A percentile compares a stretch with the other conserved stretches of the same genome.
Conservation (phyloP, 2,113 vertebrate genomes). For the Notarius quadriscutis region DNA sequence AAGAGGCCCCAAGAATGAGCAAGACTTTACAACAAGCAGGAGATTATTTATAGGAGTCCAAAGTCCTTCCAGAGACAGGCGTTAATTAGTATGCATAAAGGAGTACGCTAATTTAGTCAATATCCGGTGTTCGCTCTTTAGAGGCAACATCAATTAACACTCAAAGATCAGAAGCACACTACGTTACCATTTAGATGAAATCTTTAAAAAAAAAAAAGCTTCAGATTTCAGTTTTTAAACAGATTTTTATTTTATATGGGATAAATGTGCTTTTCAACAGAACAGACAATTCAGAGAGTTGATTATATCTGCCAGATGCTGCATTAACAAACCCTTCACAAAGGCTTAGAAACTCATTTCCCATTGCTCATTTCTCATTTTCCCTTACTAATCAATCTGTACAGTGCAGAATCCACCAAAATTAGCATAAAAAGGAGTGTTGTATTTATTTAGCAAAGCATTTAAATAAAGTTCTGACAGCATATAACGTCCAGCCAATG, state of each 20-base stretch:
- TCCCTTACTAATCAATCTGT: neutral
- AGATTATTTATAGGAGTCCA: neutral
- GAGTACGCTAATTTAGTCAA: neutral
- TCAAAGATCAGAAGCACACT: neutral
- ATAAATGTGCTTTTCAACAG: neutral
- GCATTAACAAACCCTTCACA: neutral
- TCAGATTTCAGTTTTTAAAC: neutral
- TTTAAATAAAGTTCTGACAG: neutral
- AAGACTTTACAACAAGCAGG: neutral
- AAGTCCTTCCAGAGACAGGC: neutral
- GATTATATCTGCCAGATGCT: conserved; percentile 14
- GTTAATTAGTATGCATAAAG: neutral
- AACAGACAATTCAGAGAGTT: neutral
- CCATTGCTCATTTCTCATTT: neutral
- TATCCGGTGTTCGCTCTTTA: conserved; percentile 10
- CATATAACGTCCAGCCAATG: neutral
- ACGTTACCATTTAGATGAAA: neutral
- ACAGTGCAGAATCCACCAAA: neutral
- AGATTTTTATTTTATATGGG: neutral
- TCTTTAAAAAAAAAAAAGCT: neutral
- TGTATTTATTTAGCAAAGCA: neutral
- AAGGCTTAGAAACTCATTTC: conserved; percentile 15
- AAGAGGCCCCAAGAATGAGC: neutral
- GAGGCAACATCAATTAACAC: conserved; percentile 11
- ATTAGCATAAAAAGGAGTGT: neutral